Evolutionary conservation across 2,113 vertebrate species (phyloP), one percentile per base, ranked within the genome.

Genomic region (Cephalopterus ornatus): DNA sequence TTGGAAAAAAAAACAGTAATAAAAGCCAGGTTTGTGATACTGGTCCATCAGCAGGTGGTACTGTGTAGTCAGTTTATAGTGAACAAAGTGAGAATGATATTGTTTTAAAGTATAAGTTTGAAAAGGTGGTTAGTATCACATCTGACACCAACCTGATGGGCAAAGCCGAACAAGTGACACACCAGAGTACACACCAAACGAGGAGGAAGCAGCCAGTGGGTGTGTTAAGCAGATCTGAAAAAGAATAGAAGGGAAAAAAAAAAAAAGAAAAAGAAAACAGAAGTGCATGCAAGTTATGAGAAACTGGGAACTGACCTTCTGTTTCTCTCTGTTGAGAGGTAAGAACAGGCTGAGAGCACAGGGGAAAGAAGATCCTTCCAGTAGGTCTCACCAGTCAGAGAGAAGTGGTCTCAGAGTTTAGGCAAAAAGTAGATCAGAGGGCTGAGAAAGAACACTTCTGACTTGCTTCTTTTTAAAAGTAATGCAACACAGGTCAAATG

Each of bases 31-130:
- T 95, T 96, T 91, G 93, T 87, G 89, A 93, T 95, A 77, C 88
- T 21, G 82, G 53, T 91, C 96, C 94, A 93, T 92, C 91, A 96
- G 94, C 97, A 97, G 95, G 97, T 96, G 89, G 96, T 97, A 97
- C 94, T 95, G 94, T 96, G 93, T 92, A 93, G 93, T 95, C 86
- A 95, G 93, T 91, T 97, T 96, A 81, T 72, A 77, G 66, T 1
- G 73, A 97, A 85, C 24, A 4, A 92, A 87, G 73, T 37, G 86
- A 89, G 89, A 92, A 84, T 0, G 35, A 78, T 75, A 67, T 21
- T 86, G 89, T 84, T 96, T 84, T 67, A 62, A 89, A 84, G 33
- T 6, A 53, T 56, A 82, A 81, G 78, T 91, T 81, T 77, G 89
- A 81, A 74, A 22, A 74, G 68, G 41, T 7, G 3, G 63, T 83